Evolutionary conservation across 1,140 invertebrate species (phyloP).

Genomic region (Caenorhabditis latens): DNA sequence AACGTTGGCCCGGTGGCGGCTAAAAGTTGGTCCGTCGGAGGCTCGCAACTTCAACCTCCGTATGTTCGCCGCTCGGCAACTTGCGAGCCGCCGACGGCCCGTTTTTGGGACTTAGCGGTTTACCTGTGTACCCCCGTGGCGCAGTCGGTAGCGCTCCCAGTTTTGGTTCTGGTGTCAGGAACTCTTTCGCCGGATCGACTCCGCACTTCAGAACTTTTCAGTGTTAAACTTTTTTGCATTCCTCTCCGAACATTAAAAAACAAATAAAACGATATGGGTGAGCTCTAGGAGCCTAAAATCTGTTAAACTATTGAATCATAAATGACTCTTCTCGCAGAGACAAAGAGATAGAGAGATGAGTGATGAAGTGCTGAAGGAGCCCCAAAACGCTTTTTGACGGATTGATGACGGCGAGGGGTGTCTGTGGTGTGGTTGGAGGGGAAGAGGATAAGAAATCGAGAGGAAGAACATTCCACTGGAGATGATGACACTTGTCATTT

Average conservation of each 20-base stretch:
- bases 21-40: too few relatives aligned
- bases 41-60: too few relatives aligned
- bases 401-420: conserved; percentile 19
- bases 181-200: too few relatives aligned
- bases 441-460: not conserved
- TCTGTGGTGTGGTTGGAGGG: not conserved
- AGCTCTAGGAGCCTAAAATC: not conserved
- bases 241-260: not conserved
- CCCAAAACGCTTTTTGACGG: conserved; percentile 38
- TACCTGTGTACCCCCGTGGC: too few relatives aligned
- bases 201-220: not conserved
- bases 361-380: conserved; percentile 19
- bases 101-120: too few relatives aligned
- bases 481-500: conserved; percentile 43
- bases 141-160: too few relatives aligned
- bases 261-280: not conserved
- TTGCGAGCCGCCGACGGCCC: too few relatives aligned
- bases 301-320: not conserved
- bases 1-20: too few relatives aligned
- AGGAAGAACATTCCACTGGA: not conserved
- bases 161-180: too few relatives aligned
- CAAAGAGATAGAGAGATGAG: not conserved
- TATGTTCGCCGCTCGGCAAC: too few relatives aligned
- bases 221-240: not conserved
- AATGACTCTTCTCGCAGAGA: not conserved